phyloP scores from a whole-genome alignment of 2,888 invertebrate genomes.

The Watsonalla cultraria region DNA sequence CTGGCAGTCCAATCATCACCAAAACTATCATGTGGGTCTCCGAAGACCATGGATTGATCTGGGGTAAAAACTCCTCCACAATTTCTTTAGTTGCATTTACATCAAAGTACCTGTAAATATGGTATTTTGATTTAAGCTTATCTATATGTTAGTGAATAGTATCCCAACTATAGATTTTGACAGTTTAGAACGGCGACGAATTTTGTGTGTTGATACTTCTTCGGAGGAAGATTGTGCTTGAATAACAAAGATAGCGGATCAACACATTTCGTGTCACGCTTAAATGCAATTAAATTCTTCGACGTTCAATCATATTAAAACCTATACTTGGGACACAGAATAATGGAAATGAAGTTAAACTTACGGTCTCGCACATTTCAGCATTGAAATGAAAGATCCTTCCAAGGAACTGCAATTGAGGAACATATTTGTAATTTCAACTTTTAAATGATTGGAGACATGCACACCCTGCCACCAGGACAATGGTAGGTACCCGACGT shows the following conservation, averaged over 20 bases:
- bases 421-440: not conserved
- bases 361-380: conserved; percentile 73
- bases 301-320: no score
- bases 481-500: not conserved
- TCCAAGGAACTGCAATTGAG: conserved; percentile 58
- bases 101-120: conserved; percentile 81
- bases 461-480: conserved; percentile 8
- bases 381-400: conserved; percentile 56
- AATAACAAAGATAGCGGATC: no score
- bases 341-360: conserved; percentile 27
- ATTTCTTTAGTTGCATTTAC: conserved; percentile 90
- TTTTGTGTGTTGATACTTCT: no score
- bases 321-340: not conserved
- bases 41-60: conserved; percentile 85
- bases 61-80: conserved; percentile 88
- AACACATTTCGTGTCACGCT: no score
- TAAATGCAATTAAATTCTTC: no score
- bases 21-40: conserved; percentile 78
- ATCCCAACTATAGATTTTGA: no score
- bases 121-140: not conserved
- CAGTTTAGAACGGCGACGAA: no score
- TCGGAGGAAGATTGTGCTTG: no score
- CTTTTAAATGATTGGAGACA: not conserved
- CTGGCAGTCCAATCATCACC: conserved; percentile 88
- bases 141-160: not conserved